Evolutionary conservation across 1,140 invertebrate species (phyloP), one percentile per base, ranked within the genome.

Genomic region (Drosophila kanapiae): DNA sequence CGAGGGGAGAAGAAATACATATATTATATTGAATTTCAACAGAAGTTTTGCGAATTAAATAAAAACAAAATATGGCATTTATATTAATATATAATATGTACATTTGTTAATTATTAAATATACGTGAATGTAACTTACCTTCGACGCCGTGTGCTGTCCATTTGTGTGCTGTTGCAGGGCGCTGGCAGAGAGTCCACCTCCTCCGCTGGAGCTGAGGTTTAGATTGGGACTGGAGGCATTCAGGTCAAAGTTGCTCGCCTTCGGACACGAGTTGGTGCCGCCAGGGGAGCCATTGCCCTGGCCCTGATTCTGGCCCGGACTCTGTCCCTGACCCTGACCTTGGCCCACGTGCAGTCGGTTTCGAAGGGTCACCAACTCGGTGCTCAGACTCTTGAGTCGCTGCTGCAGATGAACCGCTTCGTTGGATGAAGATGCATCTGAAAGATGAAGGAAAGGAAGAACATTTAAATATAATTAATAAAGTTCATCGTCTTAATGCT

Each of bases 381-480:
- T 97, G 93, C 97, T 97, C 69, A 98, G 94, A 93, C 96, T 97
- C 76, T 97, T 96, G 75, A 98, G 94, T 61, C 97, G 95, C 91
- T 98, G 97, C 94, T 98, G 97, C 78, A 98, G 94, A 91, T 98
- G 97, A 78, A 97, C 97, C 45, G 97, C 97, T 94, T 98, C 97
- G 94, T 97, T 98, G 80, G 97, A 97, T 43, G 97, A 98, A 71
- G 97, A 97, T 72, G 97, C 97, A 96, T 98, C 97, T 98, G 94
- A 11, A 82, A 69, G 13, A 54, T 23, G 7, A 6, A 14, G 13
- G 0, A 27, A 48, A 31, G 0, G n/a, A 5, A 13, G 1, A 16
- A 27, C 18, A 45, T 0, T 31, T 37, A 14, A 27, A 27, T 33
- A 33, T 13, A 38, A 6, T 18, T 27, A 13, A 23, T 23, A 3